Base-by-base conservation (phyloP, 2,888 invertebrate species). In the Caenorhabditis panamensis region DNA sequence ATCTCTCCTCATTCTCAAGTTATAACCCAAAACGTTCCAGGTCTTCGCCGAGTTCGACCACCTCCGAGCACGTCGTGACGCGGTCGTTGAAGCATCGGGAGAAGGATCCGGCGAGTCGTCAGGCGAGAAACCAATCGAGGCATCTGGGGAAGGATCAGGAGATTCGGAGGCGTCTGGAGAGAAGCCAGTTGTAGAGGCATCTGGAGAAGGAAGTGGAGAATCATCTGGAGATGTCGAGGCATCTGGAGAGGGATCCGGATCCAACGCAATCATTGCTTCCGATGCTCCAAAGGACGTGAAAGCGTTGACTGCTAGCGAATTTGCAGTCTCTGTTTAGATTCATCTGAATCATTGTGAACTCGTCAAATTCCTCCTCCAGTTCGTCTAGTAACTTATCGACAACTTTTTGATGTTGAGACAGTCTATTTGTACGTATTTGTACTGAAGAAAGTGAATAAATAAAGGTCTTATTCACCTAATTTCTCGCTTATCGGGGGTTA, bases 301-400 rank as follows among this genome's bases (percentile, higher is more conserved):
- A 24, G 64, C 53, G 16, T 41, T 78, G 58, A 66, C 71, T n/a
- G 51, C 71, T 53, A 71, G 31, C 59, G 78, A 78, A 37, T 78
- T 78, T 61, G 78, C 78, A 26, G 78, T 78, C 20, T 78, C 78
- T 16, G 71, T 51, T 8, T 78, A 66, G 53, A 77, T 31, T 13
- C 4, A 53, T 26, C 5, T 24, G 18, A 13, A 13, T 41, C 2
- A 6, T 41, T 2, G 13, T 13, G 41, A 41, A 41, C 13, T 41
- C 9, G 13, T 41, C 5, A 41, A 13, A 41, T 2, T 13, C 13
- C 13, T 6, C n/a, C n/a, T n/a, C n/a, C 11, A 31, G n/a, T 37
- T 20, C 56, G 64, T 53, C 41, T 73, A 75, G 75, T 75, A 75
- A 75, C 61, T 75, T 75, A 75, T 66, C 73, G 59, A 73, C 59